Evolutionary conservation across 2,888 invertebrate genomes (phyloP), one percentile per base, ranked within the genome.

Genomic region (Euclidia mi): DNA sequence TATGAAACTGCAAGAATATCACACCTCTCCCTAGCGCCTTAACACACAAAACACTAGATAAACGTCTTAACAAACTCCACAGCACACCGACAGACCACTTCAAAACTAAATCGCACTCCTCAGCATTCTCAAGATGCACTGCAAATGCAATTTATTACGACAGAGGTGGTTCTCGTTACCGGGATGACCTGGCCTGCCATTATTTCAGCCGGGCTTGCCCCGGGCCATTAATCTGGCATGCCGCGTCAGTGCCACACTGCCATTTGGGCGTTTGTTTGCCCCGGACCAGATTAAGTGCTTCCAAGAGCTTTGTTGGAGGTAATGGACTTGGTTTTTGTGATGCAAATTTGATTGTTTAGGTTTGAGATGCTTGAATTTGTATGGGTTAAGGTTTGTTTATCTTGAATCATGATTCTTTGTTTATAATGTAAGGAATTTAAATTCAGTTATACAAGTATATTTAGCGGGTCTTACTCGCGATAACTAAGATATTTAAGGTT

Each of bases 131-230:
- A 34, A 40, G 48, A 55, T 72, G 76, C 72, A 64, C 64, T 57
- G 11, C 28, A 58, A 57, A 66, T 75, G 69, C 69, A 75, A 74
- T 71, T 66, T 71, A 75, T 75, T 48, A 65, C 42, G 41, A 34
- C 45, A 42, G 40, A 56, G 61, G 64, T 58, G 57, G 46, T 37
- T 38, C 58, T 62, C 51, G 58, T 66, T 64, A 61, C 42, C 28
- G 49, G 20, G 15, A 32, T 37, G 55, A 57, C 52, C 56, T 49
- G 35, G 37, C 34, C 47, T 48, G 4, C 42, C 42, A 62, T 59
- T 62, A 69, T 29, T 69, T 49, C 40, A 48, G 53, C 25, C 50
- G 11, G 9, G 3, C 12, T n/a, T 6, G 14, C 29, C 15, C 28
- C 38, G 35, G 44, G 43, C 53, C n/a, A 53, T 53, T 56, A 56